A percentile compares a stretch with the other conserved stretches of the same genome.
These are phyloP conservation scores for Anas platyrhynchos DNA, from an alignment of 2,113 vertebrate species.

Conservation along the genomic window DNA sequence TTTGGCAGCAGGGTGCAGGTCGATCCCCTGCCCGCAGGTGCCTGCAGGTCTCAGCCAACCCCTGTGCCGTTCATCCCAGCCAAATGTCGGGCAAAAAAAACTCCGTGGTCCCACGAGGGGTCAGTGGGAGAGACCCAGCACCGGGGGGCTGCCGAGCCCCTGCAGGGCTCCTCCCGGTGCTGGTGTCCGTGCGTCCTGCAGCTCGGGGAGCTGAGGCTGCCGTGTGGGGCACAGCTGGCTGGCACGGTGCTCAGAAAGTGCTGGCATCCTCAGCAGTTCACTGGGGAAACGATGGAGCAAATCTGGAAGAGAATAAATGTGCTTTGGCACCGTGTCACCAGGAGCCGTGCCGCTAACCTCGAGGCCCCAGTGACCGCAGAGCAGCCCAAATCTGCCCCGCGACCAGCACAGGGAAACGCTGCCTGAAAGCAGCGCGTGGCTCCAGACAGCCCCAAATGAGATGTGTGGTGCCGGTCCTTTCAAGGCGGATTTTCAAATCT, in stretches of 20 bases:
- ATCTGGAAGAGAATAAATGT: background rate
- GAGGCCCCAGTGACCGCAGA: fast-evolving
- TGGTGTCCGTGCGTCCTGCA: fast-evolving
- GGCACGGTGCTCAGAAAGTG: background rate
- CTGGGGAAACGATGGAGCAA: background rate
- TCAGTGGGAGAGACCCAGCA: background rate
- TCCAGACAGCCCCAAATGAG: background rate
- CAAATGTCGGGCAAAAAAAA: fast-evolving
- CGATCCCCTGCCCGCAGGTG: background rate
- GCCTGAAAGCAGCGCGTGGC: background rate
- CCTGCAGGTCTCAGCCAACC: background rate
- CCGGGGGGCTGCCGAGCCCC: too few species aligned
- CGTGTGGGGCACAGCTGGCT: background rate
- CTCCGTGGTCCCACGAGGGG: background rate
- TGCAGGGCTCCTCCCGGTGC: too few species aligned
- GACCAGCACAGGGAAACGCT: background rate
- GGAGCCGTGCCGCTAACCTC: background rate
- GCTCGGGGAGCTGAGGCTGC: fast-evolving
- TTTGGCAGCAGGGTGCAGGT: background rate
- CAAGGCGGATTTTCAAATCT: background rate
- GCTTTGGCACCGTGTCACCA: background rate
- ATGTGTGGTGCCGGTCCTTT: fast-evolving
- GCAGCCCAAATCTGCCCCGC: background rate
- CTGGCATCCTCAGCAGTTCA: background rate
- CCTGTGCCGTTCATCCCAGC: background rate